Percentiles rank a stretch among this genome's conserved stretches.
Evolutionary conservation across 2,888 invertebrate species (phyloP).

Genomic region (Flexamia atlantica): DNA sequence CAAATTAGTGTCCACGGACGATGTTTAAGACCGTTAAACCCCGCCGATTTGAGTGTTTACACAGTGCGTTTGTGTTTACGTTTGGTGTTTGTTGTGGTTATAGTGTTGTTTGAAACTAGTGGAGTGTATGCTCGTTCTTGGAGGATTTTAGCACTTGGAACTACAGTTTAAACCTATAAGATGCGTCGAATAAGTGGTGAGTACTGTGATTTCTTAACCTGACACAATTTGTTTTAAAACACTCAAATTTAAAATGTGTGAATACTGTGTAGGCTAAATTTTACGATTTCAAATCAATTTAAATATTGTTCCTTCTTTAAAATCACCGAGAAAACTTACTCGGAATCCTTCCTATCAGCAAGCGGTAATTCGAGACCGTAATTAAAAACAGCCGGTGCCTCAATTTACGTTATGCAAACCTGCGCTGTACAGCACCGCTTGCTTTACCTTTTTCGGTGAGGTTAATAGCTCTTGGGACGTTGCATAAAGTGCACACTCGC

Average conservation of each 20-base stretch:
- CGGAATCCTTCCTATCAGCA: no score
- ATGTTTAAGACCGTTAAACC: background rate
- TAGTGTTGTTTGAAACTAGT: background rate
- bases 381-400: conserved; percentile 25
- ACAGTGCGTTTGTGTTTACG: conserved; percentile 15
- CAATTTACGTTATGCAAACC: background rate
- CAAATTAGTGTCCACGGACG: background rate
- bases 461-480: conserved; percentile 7
- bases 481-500: background rate
- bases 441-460: background rate
- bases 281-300: no score
- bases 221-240: no score
- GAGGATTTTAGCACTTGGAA: background rate
- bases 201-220: no score
- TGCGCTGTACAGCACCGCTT: background rate
- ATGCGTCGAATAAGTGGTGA: conserved; percentile 49
- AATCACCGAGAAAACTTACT: no score
- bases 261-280: no score
- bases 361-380: background rate
- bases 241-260: no score
- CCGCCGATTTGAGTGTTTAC: background rate
- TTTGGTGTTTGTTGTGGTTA: conserved; percentile 4
- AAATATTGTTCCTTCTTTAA: no score
- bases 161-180: background rate
- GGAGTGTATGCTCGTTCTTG: background rate